Percentiles rank a stretch among this genome's conserved stretches.
phyloP scores from a whole-genome alignment of 2,113 vertebrate species.

The Blennius ocellaris region DNA sequence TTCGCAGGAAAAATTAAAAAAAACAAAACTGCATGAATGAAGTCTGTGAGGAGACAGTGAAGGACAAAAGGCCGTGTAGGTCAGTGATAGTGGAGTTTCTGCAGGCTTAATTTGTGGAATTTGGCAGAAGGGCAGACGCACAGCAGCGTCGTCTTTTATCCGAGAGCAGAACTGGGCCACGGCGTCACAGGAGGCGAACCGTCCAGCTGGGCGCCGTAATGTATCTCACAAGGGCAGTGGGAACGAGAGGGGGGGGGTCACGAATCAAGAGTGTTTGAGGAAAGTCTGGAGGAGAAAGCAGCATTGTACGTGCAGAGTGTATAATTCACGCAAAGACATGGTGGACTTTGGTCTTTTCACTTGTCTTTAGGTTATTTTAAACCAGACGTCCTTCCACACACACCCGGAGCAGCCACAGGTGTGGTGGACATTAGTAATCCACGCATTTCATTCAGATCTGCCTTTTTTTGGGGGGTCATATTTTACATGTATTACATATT shows the following conservation, averaged over 20 bases:
- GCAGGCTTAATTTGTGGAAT: conserved; percentile 27
- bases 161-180: conserved; percentile 40
- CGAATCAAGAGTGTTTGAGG: conserved; percentile 3
- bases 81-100: conserved; percentile 26
- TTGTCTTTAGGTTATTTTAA: no score
- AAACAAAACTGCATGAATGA: conserved; percentile 41
- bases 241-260: conserved; percentile 15
- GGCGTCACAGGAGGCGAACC: neutral
- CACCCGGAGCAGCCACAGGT: no score
- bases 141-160: conserved; percentile 31
- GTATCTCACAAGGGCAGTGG: neutral
- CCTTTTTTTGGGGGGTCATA: no score
- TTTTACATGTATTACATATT: no score
- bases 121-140: conserved; percentile 29
- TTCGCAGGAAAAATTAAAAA: conserved; percentile 38
- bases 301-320: no score
- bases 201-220: conserved; percentile 15
- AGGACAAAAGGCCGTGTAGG: conserved; percentile 30
- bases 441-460: no score
- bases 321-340: no score
- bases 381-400: no score
- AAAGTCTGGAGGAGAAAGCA: neutral
- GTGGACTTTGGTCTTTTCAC: no score
- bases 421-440: no score
- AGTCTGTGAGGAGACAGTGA: conserved; percentile 13